Evolutionary conservation across 2,888 invertebrate genomes (phyloP), one percentile per base, ranked within the genome.

Genomic region (Drosophila monieri): DNA sequence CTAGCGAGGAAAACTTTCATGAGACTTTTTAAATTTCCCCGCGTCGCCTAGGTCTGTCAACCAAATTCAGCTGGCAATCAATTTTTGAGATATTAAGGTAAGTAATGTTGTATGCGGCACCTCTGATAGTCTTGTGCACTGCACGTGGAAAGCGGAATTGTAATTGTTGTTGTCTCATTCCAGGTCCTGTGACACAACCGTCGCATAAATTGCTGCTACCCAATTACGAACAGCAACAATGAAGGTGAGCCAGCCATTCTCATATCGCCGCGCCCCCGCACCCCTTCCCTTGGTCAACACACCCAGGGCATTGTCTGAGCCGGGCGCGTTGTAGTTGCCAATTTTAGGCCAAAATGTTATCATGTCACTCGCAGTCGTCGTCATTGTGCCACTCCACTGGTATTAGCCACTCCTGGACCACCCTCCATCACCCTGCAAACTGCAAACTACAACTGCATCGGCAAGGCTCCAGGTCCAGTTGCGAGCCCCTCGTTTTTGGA

Each of bases 261-360:
- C 55, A 48, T 52, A 54, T 46, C 54, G 21, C 60, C 10, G 43
- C 27, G 9, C 47, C 15, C 43, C 41, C 47, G 1, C 9, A 23
- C 41, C 35, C 5, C 15, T 27, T 39, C 25, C 27, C 35, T 35
- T n/a, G 35, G 35, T n/a, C 35, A 35, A 35, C 27, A 18, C 8
- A 18, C 8, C 35, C 43, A 35, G 35, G 43, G 55, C 55, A 70
- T 70, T 62, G 71, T 71, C 62, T 56, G 59, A 39, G 53, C 9
- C 14, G 25, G 49, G 48, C 32, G 23, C 71, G 71, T 77, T 80
- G 73, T 85, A 85, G 88, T 84, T 85, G 85, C 86, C 87, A 88
- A 88, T 88, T 85, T 88, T 86, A 86, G 87, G 83, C 81, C 83
- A 87, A 80, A 84, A 87, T 85, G 84, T 84, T 84, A 87, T 84